These are phyloP conservation scores for Myanophis thanlyinensis DNA, from an alignment of 2,113 vertebrate genomes.

Conservation along the genomic window DNA sequence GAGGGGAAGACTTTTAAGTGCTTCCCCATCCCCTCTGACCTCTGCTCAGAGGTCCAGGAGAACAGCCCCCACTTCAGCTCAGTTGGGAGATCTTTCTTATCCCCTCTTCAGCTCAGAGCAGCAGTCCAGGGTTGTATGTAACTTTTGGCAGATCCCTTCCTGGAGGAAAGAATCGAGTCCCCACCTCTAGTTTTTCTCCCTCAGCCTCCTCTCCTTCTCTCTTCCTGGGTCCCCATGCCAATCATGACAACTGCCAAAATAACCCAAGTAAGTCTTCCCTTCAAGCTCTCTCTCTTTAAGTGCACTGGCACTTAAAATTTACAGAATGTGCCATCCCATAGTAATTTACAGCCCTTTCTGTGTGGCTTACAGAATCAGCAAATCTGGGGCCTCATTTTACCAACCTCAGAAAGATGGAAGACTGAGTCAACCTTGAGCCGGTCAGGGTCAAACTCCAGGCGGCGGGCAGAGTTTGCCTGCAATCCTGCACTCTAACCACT, in stretches of 20 bases:
- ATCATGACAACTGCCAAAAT: constrained; percentile 58
- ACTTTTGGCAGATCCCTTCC: neutral
- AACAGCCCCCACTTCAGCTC: neutral
- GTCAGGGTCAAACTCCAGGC: neutral
- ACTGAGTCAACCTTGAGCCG: neutral
- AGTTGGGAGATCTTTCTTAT: neutral
- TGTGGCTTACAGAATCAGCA: neutral
- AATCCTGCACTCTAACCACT: neutral
- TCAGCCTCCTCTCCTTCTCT: neutral
- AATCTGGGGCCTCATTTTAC: neutral
- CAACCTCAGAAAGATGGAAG: neutral
- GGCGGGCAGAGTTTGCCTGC: neutral
- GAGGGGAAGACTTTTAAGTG: neutral
- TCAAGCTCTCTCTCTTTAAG: no score
- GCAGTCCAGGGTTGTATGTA: neutral
- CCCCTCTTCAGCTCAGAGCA: neutral
- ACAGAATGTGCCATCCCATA: neutral
- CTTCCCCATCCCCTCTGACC: neutral
- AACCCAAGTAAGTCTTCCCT: constrained; percentile 59
- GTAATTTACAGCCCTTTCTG: neutral
- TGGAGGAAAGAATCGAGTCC: neutral
- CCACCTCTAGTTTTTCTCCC: neutral
- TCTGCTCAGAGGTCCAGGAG: neutral
- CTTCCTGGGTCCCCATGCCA: constrained; percentile 78
- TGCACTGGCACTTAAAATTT: neutral